Conservation (phyloP, 1,140 invertebrate species). For the Temnothorax nylanderi region DNA sequence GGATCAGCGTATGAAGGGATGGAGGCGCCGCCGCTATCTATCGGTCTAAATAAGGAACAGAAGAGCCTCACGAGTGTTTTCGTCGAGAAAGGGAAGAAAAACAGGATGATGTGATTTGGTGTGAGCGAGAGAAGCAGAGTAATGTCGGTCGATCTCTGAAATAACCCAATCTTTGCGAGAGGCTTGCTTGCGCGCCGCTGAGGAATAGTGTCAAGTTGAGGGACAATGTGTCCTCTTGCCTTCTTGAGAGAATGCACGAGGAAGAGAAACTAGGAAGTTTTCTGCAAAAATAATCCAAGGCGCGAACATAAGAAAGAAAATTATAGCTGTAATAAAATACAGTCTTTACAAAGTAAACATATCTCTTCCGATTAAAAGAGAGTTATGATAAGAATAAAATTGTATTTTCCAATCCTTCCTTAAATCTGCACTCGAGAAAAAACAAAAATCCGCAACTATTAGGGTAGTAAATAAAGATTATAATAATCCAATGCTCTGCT, state of each 20-base stretch:
- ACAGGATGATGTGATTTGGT: neutral
- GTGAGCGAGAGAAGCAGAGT: neutral
- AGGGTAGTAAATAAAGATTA: neutral
- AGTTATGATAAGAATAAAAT: neutral
- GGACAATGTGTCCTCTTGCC: neutral
- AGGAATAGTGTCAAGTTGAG: slow-evolving; percentile 30
- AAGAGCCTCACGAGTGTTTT: neutral
- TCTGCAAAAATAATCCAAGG: neutral
- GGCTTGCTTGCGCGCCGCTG: neutral
- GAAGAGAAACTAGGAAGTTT: neutral
- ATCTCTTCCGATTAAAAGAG: neutral
- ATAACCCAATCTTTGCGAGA: slow-evolving; percentile 6
- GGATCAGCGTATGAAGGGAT: neutral
- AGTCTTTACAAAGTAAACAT: neutral
- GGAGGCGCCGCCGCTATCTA: slow-evolving; percentile 4
- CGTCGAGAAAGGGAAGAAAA: neutral
- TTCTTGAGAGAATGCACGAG: neutral
- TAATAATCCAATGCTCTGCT: neutral
- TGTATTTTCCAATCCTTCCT: neutral
- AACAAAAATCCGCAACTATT: neutral
- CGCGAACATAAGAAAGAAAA: neutral
- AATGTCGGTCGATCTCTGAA: neutral
- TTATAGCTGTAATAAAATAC: neutral
- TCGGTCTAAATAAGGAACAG: slow-evolving; percentile 2
- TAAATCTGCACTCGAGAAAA: neutral